Evolutionary conservation across 2,113 vertebrate genomes (phyloP).

Genomic region (Cheilinus undulatus): DNA sequence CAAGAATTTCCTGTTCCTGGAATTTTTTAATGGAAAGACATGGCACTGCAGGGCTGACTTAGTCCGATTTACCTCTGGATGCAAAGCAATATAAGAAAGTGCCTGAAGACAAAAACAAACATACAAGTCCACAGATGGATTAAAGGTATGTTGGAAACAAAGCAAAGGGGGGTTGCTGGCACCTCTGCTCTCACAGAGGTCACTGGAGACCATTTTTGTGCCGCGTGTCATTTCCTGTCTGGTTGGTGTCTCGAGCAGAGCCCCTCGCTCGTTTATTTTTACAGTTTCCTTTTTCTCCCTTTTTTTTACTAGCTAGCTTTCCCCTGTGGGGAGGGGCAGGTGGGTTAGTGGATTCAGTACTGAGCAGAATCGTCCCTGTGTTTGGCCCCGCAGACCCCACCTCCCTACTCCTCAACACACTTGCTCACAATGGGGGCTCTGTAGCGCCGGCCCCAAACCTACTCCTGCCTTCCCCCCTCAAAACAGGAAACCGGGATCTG

Average conservation of each 20-base stretch:
- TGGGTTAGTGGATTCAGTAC: constrained; percentile 69
- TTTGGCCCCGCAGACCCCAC: constrained; percentile 72
- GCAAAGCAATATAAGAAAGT: constrained; percentile 4
- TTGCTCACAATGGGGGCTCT: constrained; percentile 87
- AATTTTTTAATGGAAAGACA: constrained; percentile 51
- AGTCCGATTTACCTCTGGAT: constrained; percentile 33
- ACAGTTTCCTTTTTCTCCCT: constrained; percentile 84
- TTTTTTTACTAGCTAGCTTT: constrained; percentile 77
- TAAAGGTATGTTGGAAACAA: constrained; percentile 35
- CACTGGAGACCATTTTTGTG: constrained; percentile 80
- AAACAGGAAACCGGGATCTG: constrained; percentile 87
- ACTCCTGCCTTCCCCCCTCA: constrained; percentile 77
- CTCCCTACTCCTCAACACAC: constrained; percentile 79
- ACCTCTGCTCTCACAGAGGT: constrained; percentile 74
- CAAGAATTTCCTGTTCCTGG: constrained; percentile 80
- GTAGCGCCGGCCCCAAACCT: constrained; percentile 79
- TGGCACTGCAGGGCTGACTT: constrained; percentile 22
- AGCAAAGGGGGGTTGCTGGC: constrained; percentile 45
- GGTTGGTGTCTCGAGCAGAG: constrained; percentile 74
- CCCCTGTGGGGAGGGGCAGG: constrained; percentile 76
- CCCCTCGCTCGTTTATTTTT: constrained; percentile 86
- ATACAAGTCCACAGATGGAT: constrained; percentile 14
- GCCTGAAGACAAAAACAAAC: constrained; percentile 26
- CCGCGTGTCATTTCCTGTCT: constrained; percentile 85
- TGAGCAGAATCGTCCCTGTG: constrained; percentile 74